These are phyloP conservation scores for Parochlus steinenii DNA, from an alignment of 2,888 invertebrate species.

Conservation along the genomic window DNA sequence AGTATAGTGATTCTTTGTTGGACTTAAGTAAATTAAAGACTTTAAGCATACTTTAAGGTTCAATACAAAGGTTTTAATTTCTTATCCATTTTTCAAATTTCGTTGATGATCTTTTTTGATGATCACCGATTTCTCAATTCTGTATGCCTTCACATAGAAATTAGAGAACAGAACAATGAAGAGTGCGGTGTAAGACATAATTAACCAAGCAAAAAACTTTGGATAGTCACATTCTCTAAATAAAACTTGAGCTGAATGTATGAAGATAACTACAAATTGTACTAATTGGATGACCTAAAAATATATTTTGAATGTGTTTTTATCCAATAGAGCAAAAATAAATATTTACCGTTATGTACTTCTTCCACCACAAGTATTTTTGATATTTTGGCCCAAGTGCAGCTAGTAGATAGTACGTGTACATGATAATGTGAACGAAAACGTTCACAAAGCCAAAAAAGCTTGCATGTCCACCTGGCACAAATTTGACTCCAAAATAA, in stretches of 20 bases:
- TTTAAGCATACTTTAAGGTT: too few relatives aligned
- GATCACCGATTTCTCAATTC: too few relatives aligned
- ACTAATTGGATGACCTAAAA: too few relatives aligned
- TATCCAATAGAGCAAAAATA: too few relatives aligned
- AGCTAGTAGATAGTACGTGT: slow-evolving; percentile 76
- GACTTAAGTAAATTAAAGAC: too few relatives aligned
- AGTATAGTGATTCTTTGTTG: too few relatives aligned
- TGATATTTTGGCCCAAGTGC: slow-evolving; percentile 77
- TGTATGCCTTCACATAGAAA: too few relatives aligned
- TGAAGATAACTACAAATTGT: too few relatives aligned
- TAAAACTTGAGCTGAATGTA: slow-evolving; percentile 70
- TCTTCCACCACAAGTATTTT: slow-evolving; percentile 87
- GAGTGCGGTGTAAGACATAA: slow-evolving; percentile 77
- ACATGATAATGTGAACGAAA: slow-evolving; percentile 91
- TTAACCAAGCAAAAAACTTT: slow-evolving; percentile 61
- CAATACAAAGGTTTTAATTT: too few relatives aligned
- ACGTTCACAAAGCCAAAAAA: slow-evolving; percentile 73
- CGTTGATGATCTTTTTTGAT: too few relatives aligned
- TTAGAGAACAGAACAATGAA: slow-evolving; percentile 85
- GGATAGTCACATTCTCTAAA: slow-evolving; percentile 82
- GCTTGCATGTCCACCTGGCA: slow-evolving; percentile 76
- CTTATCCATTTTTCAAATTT: too few relatives aligned
- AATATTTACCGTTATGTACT: slow-evolving; percentile 72
- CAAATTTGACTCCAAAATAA: slow-evolving; percentile 84
- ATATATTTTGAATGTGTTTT: too few relatives aligned